Conservation (phyloP, 2,113 vertebrate genomes). For the Pluvialis apricaria region DNA sequence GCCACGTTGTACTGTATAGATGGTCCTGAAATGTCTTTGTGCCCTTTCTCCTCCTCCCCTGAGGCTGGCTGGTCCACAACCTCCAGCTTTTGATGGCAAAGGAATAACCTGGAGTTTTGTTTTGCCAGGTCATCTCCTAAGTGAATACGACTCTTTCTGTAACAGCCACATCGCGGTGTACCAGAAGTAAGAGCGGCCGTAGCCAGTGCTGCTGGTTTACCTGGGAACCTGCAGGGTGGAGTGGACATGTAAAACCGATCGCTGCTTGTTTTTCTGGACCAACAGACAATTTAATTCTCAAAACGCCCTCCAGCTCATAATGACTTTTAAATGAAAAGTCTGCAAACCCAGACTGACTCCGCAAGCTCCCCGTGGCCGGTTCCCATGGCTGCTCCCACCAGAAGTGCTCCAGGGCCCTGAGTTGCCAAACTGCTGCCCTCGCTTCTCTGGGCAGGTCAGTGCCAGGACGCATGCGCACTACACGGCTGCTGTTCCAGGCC, state of each 20-base stretch:
- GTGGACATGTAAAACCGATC: neutral
- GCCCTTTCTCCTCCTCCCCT: neutral
- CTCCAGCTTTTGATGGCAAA: neutral
- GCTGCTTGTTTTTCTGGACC: neutral
- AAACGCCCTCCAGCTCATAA: neutral
- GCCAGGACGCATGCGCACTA: rapidly evolving
- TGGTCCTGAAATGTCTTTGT: neutral
- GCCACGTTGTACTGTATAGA: rapidly evolving
- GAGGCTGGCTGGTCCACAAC: neutral
- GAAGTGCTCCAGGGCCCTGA: neutral
- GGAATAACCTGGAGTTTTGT: neutral
- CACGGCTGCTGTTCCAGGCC: rapidly evolving
- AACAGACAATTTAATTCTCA: neutral
- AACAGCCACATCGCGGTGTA: neutral
- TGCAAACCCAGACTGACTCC: neutral
- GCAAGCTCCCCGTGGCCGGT: neutral
- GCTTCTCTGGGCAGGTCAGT: neutral
- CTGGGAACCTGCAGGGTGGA: neutral
- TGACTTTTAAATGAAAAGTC: neutral
- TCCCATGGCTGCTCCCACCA: neutral
- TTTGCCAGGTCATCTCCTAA: neutral
- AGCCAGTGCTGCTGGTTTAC: neutral
- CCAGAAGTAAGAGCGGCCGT: neutral
- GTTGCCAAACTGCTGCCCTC: neutral
- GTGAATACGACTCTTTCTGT: neutral